A percentile compares a stretch with the other conserved stretches of the same genome.
These are phyloP conservation scores for Whitmania pigra DNA, from an alignment of 1,140 invertebrate genomes.

Conservation along the genomic window DNA sequence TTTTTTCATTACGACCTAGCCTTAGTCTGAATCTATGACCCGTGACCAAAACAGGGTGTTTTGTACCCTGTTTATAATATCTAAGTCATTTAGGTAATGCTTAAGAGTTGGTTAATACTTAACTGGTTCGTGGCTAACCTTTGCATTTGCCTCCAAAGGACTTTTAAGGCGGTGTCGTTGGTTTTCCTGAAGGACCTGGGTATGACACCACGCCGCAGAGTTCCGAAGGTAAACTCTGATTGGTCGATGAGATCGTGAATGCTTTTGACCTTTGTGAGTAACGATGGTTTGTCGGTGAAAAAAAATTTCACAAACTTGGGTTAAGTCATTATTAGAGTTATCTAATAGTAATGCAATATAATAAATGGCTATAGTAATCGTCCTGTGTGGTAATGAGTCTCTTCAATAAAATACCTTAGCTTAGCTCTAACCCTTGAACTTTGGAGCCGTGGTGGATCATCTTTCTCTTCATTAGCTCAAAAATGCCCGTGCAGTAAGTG, in stretches of 20 bases:
- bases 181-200: slow-evolving; percentile 8
- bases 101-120: too few relatives aligned
- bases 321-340: too few relatives aligned
- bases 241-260: slow-evolving; percentile 22
- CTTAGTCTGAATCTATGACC: background rate
- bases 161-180: slow-evolving; percentile 7
- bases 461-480: too few relatives aligned
- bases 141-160: slow-evolving; percentile 12
- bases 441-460: too few relatives aligned
- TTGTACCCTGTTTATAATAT: background rate
- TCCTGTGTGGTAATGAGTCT: too few relatives aligned
- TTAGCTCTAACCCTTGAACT: too few relatives aligned
- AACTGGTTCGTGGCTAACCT: background rate
- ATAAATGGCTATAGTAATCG: too few relatives aligned
- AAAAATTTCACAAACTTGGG: too few relatives aligned
- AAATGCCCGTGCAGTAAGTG: too few relatives aligned
- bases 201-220: slow-evolving; percentile 14
- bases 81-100: background rate
- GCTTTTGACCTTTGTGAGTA: slow-evolving; percentile 1
- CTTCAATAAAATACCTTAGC: too few relatives aligned
- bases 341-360: too few relatives aligned
- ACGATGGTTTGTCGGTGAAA: background rate
- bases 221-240: slow-evolving; percentile 16
- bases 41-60: background rate
- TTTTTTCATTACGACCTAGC: background rate